Evolutionary conservation across 1,140 invertebrate genomes (phyloP), one percentile per base, ranked within the genome.

Genomic region (Atta texana): DNA sequence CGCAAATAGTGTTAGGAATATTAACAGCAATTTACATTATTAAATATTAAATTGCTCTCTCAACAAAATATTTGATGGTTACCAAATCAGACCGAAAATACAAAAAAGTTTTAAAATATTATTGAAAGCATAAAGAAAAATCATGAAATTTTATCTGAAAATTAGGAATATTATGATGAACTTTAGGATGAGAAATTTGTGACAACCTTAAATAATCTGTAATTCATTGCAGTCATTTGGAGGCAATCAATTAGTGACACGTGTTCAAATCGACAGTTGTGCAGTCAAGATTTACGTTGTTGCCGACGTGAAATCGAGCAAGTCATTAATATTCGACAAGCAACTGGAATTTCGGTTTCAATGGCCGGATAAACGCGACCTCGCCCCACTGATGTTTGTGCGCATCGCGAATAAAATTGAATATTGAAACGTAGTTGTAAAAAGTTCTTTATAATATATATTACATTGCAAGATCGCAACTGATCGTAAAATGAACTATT

Each of bases 291-390:
- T 53, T 12, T 28, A n/a, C 21, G 8, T 76, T 18, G 63, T n/a
- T 21, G 24, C 3, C 28, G 28, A 68, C n/a, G 57, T 68, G 31
- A 51, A 31, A 57, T 82, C 24, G 53, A 59, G n/a, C 18, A 24
- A 31, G 18, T 12, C 18, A 82, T 82, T 82, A 61, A 82, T 74
- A 82, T 82, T 82, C 78, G 21, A 3, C 53, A 28, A 24, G 55
- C 66, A 34, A 82, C 18, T 34, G 51, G 68, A 72, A 82, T 82
- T 72, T 82, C 24, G 18, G 66, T 72, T 82, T 72, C 78, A 71
- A 71, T 71, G 44, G 66, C 31, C 49, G 78, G 51, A 71, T 44
- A 82, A 82, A 28, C 21, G 63, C 68, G 78, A 59, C 78, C 66
- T 82, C 78, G 66, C 34, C 21, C 66, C 6, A 72, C 16, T 82